Evolutionary conservation across 1,140 invertebrate species (phyloP).

Genomic region (Elysia chlorotica): DNA sequence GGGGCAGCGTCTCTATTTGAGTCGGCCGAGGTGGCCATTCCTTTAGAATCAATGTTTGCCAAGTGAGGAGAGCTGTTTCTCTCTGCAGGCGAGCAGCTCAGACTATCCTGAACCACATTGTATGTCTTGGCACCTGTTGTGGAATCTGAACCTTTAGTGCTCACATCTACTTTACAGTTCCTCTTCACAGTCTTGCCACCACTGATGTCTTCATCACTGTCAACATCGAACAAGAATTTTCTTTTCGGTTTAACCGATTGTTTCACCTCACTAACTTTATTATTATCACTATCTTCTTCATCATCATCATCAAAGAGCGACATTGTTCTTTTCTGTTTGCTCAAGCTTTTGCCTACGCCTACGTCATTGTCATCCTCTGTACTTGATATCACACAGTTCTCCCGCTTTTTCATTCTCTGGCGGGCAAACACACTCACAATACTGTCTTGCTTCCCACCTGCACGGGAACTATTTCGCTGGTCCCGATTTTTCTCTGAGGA

Average conservation of each 20-base stretch:
- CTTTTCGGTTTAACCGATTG: not conserved
- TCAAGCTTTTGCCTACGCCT: not conserved
- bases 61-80: no score
- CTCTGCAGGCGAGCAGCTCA: not conserved
- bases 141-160: not conserved
- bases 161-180: not conserved
- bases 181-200: not conserved
- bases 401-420: not conserved
- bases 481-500: no score
- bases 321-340: not conserved
- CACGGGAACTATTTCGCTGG: no score
- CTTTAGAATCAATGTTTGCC: not conserved
- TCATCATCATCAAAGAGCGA: conserved; percentile 4
- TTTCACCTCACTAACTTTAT: not conserved
- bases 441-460: no score
- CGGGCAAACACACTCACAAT: conserved; percentile 17
- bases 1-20: not conserved
- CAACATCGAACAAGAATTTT: not conserved
- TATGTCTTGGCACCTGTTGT: not conserved
- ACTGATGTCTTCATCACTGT: not conserved
- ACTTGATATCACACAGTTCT: not conserved
- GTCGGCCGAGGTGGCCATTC: not conserved
- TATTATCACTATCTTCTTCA: not conserved
- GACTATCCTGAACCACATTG: not conserved
- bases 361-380: conserved; percentile 5